These are phyloP conservation scores for Proteles cristata DNA, from an alignment of 2,113 vertebrate species.

Conservation along the genomic window DNA sequence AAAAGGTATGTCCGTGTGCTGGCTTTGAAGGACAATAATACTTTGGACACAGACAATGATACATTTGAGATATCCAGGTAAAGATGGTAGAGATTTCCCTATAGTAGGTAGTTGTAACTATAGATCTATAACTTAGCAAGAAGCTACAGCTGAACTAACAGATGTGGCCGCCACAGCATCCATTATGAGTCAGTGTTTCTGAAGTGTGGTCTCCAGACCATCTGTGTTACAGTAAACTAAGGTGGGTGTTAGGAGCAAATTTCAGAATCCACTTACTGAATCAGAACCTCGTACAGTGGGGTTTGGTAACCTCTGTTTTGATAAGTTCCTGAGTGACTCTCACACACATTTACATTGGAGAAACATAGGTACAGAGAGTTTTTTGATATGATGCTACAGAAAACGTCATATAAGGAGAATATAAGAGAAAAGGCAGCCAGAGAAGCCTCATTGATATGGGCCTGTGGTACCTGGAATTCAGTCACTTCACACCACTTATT, in stretches of 20 bases:
- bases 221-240: constrained; percentile 67
- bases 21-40: background rate
- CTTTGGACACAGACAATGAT: background rate
- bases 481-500: background rate
- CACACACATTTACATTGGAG: background rate
- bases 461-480: background rate
- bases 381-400: background rate
- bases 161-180: constrained; percentile 12
- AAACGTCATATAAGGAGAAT: background rate
- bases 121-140: background rate
- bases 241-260: constrained; percentile 15
- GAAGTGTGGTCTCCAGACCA: constrained; percentile 55
- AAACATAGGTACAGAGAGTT: background rate
- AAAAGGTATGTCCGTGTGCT: background rate
- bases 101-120: background rate
- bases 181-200: constrained; percentile 72
- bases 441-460: background rate
- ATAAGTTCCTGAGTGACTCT: background rate
- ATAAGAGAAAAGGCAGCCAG: background rate
- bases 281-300: background rate
- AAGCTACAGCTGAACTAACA: constrained; percentile 43
- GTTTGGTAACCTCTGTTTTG: background rate
- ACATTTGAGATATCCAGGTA: background rate
- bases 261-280: background rate
- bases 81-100: background rate